These are phyloP conservation scores for Erythrocercus mccallii DNA, from an alignment of 2,113 vertebrate species.

Conservation along the genomic window DNA sequence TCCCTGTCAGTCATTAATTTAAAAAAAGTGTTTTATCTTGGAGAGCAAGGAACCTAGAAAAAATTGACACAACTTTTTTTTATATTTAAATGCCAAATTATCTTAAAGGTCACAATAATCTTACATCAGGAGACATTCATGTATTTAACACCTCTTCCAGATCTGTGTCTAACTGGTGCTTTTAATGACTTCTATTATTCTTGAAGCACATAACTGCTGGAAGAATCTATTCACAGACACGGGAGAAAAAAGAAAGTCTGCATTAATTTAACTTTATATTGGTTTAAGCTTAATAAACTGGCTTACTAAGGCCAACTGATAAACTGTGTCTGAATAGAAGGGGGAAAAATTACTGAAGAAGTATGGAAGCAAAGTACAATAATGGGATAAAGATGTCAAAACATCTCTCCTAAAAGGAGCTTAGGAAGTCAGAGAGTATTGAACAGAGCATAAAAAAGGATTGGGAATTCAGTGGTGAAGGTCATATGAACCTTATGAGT, in stretches of 20 bases:
- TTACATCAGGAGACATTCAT: not conserved
- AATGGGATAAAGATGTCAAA: not conserved
- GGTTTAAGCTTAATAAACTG: not conserved
- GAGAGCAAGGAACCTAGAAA: not conserved
- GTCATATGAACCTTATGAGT: not conserved
- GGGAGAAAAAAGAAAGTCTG: not conserved
- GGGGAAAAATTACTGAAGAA: not conserved
- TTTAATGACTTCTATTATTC: constrained; percentile 22
- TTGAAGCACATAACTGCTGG: not conserved
- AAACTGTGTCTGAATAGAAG: not conserved
- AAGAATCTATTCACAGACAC: not conserved
- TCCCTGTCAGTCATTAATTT: not conserved
- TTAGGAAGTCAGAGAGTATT: not conserved
- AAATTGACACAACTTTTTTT: not conserved
- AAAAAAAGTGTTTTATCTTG: not conserved
- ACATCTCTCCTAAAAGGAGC: not conserved
- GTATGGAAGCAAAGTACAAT: not conserved
- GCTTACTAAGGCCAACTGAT: not conserved
- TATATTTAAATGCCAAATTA: constrained; percentile 1
- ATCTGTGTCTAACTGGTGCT: not conserved
- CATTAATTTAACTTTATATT: not conserved
- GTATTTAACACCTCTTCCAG: not conserved
- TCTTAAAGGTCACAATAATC: not conserved
- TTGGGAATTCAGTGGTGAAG: not conserved
- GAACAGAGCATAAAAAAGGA: not conserved